These are phyloP conservation scores for Thunnus thynnus DNA, from an alignment of 2,113 vertebrate species.

Conservation along the genomic window DNA sequence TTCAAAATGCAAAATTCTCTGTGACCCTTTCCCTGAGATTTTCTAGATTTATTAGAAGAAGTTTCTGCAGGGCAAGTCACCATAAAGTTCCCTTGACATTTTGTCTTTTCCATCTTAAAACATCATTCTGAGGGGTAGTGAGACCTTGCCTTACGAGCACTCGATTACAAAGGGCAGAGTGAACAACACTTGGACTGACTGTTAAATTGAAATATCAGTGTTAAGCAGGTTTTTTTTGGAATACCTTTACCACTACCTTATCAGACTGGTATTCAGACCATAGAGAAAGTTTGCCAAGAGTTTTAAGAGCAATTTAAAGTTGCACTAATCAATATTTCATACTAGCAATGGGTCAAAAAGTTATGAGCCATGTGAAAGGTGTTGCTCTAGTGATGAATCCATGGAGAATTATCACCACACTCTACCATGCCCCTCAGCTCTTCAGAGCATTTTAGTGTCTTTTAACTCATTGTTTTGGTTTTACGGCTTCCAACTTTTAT, in stretches of 20 bases:
- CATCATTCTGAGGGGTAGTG: conserved; percentile 49
- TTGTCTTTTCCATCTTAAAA: conserved; percentile 66
- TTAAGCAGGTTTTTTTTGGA: conserved; percentile 3
- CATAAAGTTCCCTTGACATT: conserved; percentile 53
- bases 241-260: not conserved
- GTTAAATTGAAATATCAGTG: conserved; percentile 41
- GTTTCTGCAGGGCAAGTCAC: conserved; percentile 30
- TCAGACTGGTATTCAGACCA: not conserved
- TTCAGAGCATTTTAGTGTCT: too few species aligned
- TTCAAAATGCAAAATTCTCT: conserved; percentile 22
- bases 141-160: conserved; percentile 36
- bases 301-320: not conserved
- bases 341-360: too few species aligned
- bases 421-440: too few species aligned
- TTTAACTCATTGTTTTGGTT: too few species aligned
- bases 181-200: conserved; percentile 40
- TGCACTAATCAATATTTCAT: too few species aligned
- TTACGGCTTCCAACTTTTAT: too few species aligned
- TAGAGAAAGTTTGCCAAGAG: too few species aligned
- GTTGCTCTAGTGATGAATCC: too few species aligned
- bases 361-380: too few species aligned
- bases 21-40: conserved; percentile 23
- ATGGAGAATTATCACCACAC: too few species aligned
- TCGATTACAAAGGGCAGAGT: conserved; percentile 50
- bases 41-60: conserved; percentile 40